phyloP scores from a whole-genome alignment of 1,140 invertebrate species.

The Drosophila nannoptera region DNA sequence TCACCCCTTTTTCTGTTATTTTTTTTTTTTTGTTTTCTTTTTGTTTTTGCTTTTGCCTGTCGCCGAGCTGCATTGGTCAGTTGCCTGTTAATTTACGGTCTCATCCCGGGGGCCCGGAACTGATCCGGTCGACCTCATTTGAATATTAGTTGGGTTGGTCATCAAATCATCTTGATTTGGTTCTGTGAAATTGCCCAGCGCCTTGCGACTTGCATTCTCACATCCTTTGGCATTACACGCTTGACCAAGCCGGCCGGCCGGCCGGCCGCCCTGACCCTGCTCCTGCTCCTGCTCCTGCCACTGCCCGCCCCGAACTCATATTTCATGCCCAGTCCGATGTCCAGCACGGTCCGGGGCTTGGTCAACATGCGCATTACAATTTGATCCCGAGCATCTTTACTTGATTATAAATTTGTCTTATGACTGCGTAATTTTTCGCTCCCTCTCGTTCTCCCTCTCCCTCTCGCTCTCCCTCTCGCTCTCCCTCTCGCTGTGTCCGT shows the following conservation, averaged over 20 bases:
- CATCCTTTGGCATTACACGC: slow-evolving; percentile 72
- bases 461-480: too few relatives aligned
- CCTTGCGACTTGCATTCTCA: slow-evolving; percentile 49
- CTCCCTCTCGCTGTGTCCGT: slow-evolving; percentile 28
- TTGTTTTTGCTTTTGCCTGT: too few relatives aligned
- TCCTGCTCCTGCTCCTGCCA: background rate
- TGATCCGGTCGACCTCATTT: slow-evolving; percentile 69
- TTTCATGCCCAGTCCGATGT: slow-evolving; percentile 47
- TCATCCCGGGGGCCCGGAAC: slow-evolving; percentile 27
- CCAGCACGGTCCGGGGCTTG: slow-evolving; percentile 14
- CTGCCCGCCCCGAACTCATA: slow-evolving; percentile 65
- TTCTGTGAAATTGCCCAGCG: slow-evolving; percentile 46
- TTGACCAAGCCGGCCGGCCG: slow-evolving; percentile 57
- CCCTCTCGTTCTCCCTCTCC: too few relatives aligned
- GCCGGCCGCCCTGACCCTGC: background rate
- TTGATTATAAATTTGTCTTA: slow-evolving; percentile 68
- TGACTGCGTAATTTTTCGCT: slow-evolving; percentile 63
- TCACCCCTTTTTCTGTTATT: slow-evolving; percentile 38
- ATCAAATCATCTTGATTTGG: slow-evolving; percentile 57
- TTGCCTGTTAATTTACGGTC: slow-evolving; percentile 30
- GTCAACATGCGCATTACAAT: slow-evolving; percentile 67
- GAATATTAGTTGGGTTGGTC: slow-evolving; percentile 73
- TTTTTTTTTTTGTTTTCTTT: too few relatives aligned
- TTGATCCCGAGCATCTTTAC: slow-evolving; percentile 47
- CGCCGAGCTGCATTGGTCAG: slow-evolving; percentile 41